Evolutionary conservation across 2,113 vertebrate species (phyloP).

Genomic region (Progne subis): DNA sequence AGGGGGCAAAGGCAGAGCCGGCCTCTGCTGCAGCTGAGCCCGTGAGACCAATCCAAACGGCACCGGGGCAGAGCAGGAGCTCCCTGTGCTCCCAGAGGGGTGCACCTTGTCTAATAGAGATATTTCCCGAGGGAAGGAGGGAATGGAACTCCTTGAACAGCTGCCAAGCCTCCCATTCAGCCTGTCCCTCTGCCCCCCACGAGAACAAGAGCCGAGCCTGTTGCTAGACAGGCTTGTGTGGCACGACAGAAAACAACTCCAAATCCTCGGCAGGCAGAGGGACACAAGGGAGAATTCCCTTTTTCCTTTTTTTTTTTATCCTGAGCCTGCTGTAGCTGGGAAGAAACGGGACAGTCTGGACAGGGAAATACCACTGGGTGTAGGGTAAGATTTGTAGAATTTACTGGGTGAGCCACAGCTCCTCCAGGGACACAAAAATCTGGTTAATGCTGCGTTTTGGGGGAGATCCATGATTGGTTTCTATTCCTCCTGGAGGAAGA

Average conservation of each 20-base stretch:
- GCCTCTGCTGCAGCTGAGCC: too few relatives aligned
- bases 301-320: background rate
- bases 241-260: background rate
- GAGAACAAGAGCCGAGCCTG: background rate
- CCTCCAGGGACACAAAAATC: background rate
- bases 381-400: background rate
- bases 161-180: conserved; percentile 28
- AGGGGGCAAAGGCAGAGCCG: background rate
- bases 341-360: background rate
- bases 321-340: background rate
- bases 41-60: background rate
- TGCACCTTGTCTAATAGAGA: conserved; percentile 45
- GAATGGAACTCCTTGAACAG: background rate
- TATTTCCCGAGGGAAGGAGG: background rate
- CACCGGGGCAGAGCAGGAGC: background rate
- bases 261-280: background rate
- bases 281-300: background rate
- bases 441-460: background rate
- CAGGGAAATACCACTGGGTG: background rate
- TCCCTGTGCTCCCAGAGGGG: background rate
- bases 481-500: background rate
- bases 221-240: background rate
- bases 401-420: background rate
- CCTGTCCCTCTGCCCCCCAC: background rate
- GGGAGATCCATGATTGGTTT: background rate